Base-by-base conservation (phyloP, 2,797 vertebrate species). In the Champsocephalus gunnari region DNA sequence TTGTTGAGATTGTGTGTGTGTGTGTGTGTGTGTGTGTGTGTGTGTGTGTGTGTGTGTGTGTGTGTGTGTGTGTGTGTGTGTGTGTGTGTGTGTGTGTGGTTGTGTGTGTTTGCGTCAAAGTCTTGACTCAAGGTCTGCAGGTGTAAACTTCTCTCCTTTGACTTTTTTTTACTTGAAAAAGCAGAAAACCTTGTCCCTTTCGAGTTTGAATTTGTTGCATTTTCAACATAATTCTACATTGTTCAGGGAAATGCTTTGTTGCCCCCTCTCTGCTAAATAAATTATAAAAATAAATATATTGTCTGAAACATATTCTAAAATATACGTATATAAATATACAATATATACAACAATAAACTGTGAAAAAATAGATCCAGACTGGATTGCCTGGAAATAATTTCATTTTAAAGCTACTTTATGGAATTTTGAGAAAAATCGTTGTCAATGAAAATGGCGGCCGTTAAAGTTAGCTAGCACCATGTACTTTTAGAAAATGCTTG, bases 41-140 rank as follows among this genome's bases (percentile, higher is more conserved):
- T 38, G 5, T 24, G 51, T 9, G 12, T 55, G n/a, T n/a, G n/a
- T n/a, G n/a, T 49, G 45, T 13, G 41, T 38, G 5, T 24, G 51
- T 9, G 12, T 55, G 54, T n/a, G n/a, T 54, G 41, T 13, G 41
- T 38, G 5, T 24, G 51, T 9, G 12, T 55, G 54, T n/a, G n/a
- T 54, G 41, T 13, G 41, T 38, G 5, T 24, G 51, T 55, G 66
- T 44, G 21, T 65, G 54, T n/a, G n/a, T 54, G 41, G 54, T 55
- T 13, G 41, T 38, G 5, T 24, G 51, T 9, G 12, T 55, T 7
- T 73, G 48, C 13, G 11, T 71, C 51, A 59, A 51, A 67, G 75
- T 66, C 53, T 75, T 68, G 79, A 28, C 28, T 66, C 62, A 79
- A 75, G 68, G 71, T 84, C 70, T 47, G 10, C 49, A 70, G 7